phyloP scores from a whole-genome alignment of 2,888 invertebrate genomes.

The Leptopterna dolabrata region DNA sequence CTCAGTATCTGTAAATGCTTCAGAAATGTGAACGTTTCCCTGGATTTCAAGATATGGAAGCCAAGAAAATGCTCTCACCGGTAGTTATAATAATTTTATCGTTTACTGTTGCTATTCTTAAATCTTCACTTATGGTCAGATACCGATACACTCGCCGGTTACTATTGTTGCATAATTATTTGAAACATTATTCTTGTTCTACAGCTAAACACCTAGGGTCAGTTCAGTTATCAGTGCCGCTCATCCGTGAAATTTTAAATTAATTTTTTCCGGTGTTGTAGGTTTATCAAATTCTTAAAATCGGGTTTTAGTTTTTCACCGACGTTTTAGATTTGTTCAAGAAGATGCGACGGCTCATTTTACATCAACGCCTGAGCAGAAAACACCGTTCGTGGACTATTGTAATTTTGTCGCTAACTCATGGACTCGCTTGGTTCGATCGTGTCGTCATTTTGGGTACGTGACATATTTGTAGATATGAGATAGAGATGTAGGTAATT shows the following conservation, averaged over 20 bases:
- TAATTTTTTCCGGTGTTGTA: too few relatives aligned
- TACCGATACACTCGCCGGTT: not conserved
- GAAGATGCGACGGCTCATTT: not conserved
- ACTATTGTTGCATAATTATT: not conserved
- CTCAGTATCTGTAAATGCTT: too few relatives aligned
- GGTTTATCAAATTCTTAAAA: not conserved
- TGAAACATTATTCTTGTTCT: not conserved
- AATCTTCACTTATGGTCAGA: not conserved
- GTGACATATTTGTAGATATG: not conserved
- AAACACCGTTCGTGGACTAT: not conserved
- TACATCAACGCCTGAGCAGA: not conserved
- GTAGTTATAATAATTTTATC: too few relatives aligned
- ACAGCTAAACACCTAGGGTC: too few relatives aligned
- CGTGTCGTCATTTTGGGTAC: not conserved
- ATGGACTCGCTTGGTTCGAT: slow-evolving; percentile 31
- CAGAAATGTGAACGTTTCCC: too few relatives aligned
- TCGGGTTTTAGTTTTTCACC: not conserved
- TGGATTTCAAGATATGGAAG: too few relatives aligned
- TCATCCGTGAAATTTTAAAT: too few relatives aligned
- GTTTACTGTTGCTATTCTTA: too few relatives aligned
- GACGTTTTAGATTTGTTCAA: not conserved
- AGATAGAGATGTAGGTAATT: too few relatives aligned
- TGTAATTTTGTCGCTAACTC: not conserved
- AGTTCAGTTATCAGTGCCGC: too few relatives aligned
- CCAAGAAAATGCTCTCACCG: too few relatives aligned